A percentile compares a stretch with the other conserved stretches of the same genome.
These are phyloP conservation scores for Acrossocheilus fasciatus DNA, from an alignment of 2,797 vertebrate genomes.

Conservation along the genomic window DNA sequence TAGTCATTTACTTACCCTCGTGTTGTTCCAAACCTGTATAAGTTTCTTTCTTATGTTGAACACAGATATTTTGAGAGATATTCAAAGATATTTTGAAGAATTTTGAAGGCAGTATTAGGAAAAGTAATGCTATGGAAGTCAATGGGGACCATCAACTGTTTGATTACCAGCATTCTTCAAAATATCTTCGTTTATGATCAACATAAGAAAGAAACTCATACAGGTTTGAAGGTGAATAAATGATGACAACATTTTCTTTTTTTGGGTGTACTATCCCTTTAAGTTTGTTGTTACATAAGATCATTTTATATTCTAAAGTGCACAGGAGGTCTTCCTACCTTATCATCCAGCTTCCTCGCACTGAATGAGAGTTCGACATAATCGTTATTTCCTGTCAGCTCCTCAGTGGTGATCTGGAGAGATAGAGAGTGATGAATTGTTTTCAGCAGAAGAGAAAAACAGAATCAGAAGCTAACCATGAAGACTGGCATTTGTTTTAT, in stretches of 20 bases:
- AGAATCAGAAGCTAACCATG: neutral
- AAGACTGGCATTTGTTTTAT: constrained; percentile 39
- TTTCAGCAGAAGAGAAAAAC: constrained; percentile 7
- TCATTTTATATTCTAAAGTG: neutral
- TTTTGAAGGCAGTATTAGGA: no score
- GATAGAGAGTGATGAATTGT: constrained; percentile 10
- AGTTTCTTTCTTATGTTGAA: no score
- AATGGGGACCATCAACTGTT: neutral
- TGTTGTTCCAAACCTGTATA: no score
- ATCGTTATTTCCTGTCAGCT: constrained; percentile 95
- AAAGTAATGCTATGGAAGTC: neutral
- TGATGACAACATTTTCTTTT: neutral
- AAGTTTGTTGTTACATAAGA: neutral
- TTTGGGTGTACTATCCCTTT: neutral
- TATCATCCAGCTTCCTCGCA: constrained; percentile 96
- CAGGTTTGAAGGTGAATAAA: neutral
- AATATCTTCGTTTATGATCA: neutral
- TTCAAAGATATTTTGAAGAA: neutral
- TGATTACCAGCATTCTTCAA: neutral
- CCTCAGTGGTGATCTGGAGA: constrained; percentile 92
- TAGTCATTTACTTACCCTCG: no score
- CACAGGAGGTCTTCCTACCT: constrained; percentile 78
- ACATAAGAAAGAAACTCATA: neutral
- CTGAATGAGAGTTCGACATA: constrained; percentile 96
- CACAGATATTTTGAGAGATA: neutral